These are phyloP conservation scores for Parnassius apollo DNA, from an alignment of 2,888 invertebrate genomes.

Conservation along the genomic window DNA sequence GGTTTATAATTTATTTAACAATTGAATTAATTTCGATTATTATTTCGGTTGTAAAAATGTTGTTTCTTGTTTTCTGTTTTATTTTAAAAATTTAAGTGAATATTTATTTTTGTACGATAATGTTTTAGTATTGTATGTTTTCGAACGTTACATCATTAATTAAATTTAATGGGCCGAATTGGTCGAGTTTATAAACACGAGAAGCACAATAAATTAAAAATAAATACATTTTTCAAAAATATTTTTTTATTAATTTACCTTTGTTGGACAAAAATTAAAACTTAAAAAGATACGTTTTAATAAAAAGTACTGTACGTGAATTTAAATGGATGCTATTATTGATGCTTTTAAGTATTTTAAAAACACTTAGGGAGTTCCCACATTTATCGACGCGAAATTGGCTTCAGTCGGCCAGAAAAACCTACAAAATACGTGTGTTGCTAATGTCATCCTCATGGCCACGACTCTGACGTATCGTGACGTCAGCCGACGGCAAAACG, in stretches of 20 bases:
- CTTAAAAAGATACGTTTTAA: too few relatives aligned
- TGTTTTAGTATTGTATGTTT: slow-evolving; percentile 60
- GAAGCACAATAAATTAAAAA: slow-evolving; percentile 79
- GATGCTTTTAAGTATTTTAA: too few relatives aligned
- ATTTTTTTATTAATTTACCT: slow-evolving; percentile 36
- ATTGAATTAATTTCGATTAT: slow-evolving; percentile 25
- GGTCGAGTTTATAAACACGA: slow-evolving; percentile 71
- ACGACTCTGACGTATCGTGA: too few relatives aligned
- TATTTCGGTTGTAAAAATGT: slow-evolving; percentile 40
- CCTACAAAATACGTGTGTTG: too few relatives aligned
- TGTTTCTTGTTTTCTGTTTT: slow-evolving; percentile 48
- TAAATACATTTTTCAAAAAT: slow-evolving; percentile 76
- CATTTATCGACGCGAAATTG: too few relatives aligned
- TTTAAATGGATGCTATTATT: too few relatives aligned
- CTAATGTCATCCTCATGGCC: too few relatives aligned
- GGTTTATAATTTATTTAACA: slow-evolving; percentile 13
- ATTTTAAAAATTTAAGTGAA: slow-evolving; percentile 45
- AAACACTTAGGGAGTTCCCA: too few relatives aligned
- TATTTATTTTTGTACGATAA: slow-evolving; percentile 65
- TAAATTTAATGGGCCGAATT: slow-evolving; percentile 55
- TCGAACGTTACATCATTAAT: slow-evolving; percentile 59
- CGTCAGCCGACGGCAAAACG: too few relatives aligned
- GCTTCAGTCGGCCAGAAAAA: too few relatives aligned
- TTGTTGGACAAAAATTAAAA: not conserved
- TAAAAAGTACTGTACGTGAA: too few relatives aligned